Percentiles rank a stretch among this genome's conserved stretches.
These are phyloP conservation scores for Selene dorsalis DNA, from an alignment of 2,797 vertebrate species.

Conservation along the genomic window DNA sequence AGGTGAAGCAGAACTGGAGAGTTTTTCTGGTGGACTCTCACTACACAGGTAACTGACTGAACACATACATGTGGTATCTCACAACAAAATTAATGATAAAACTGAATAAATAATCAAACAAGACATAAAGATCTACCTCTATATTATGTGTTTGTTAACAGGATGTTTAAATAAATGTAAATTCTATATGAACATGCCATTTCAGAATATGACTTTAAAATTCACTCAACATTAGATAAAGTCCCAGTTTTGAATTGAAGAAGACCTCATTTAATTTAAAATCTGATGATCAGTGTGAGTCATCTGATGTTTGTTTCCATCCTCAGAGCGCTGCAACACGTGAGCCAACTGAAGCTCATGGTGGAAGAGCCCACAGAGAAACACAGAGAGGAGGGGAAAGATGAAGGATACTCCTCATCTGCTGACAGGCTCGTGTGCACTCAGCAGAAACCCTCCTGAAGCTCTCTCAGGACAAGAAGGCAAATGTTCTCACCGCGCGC, in stretches of 20 bases:
- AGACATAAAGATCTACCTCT: no score
- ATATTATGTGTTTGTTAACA: no score
- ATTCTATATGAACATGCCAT: background rate
- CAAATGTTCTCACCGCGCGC: background rate
- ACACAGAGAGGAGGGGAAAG: conserved; percentile 37
- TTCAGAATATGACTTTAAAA: background rate
- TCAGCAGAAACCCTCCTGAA: conserved; percentile 35
- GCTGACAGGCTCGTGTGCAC: conserved; percentile 28
- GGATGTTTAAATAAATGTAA: no score
- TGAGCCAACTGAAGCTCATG: conserved; percentile 69
- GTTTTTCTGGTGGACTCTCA: conserved; percentile 46
- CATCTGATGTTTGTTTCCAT: background rate
- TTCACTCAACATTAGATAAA: no score
- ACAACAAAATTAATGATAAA: no score
- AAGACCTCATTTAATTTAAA: no score
- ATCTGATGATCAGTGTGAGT: no score
- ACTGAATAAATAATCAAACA: no score
- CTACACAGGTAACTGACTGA: conserved; percentile 66
- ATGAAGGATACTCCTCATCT: conserved; percentile 68
- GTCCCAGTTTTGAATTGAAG: no score
- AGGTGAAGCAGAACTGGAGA: conserved; percentile 34
- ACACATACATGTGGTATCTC: background rate
- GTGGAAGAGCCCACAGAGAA: conserved; percentile 63
- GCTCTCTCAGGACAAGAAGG: background rate
- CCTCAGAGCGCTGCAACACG: conserved; percentile 86